Base-by-base conservation (phyloP, 1,140 invertebrate species). In the Tribolium castaneum region DNA sequence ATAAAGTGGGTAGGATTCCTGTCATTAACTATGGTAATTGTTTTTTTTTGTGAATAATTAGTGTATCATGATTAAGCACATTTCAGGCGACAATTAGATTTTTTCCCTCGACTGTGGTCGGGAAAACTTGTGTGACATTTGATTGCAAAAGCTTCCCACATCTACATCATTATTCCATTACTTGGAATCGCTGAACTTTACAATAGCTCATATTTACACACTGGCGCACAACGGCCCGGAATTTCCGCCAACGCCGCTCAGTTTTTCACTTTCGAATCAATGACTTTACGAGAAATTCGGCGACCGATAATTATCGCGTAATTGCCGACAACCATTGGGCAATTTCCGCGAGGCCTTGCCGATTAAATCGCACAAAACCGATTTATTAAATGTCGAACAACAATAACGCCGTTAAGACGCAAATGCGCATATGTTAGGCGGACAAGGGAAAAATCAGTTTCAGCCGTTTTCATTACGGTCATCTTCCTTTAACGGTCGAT, bases 1-100 rank as follows among this genome's bases (percentile, higher is more conserved):
- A 73, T 73, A 51, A 73, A 73, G 49, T 50, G 22, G 71, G 52
- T 54, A 54, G 71, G 71, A 73, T 73, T 73, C 71, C 34, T 73
- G 71, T 73, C 71, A 73, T 73, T 73, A 73, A 73, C 16, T 34
- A 73, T 73, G 71, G 30, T 73, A 73, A 73, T 73, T 73, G 71
- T 73, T 39, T 52, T 73, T 73, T 66, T 59, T 66, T 35, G 25
- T 14, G 10, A 25, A 59, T 66, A 34, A 66, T 66, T 66, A 66
- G 25, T 66, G 25, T 66, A 66, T 35, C 59, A 66, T 66, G 59
- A 66, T 35, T 66, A 66, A 66, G 59, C 59, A 66, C 30, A 35
- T 66, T 66, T 66, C 59, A 25, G 54, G 54, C 22, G 54, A 59
- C 54, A 59, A 59, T 59, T 59, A 59, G 22, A 59, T 59, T 59